phyloP scores from a whole-genome alignment of 2,113 vertebrate genomes.

The Anolis carolinensis region DNA sequence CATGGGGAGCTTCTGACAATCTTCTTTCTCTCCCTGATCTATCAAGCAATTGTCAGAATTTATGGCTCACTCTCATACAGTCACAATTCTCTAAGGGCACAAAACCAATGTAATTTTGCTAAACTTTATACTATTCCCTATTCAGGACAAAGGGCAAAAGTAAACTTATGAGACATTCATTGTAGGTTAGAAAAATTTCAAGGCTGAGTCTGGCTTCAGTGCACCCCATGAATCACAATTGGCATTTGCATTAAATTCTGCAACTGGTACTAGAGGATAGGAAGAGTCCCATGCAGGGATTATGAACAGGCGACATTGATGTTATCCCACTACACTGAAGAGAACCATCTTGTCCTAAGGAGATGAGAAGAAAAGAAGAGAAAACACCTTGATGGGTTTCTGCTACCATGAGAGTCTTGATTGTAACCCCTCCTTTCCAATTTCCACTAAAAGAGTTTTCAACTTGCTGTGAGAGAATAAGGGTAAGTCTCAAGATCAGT shows the following conservation, averaged over 20 bases:
- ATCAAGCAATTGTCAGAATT: slow-evolving; percentile 27
- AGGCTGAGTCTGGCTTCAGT: not conserved
- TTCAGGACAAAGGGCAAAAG: slow-evolving; percentile 5
- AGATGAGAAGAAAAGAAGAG: too few species aligned
- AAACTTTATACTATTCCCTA: not conserved
- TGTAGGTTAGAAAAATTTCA: not conserved
- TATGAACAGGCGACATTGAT: not conserved
- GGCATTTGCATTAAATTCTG: not conserved
- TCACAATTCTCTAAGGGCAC: not conserved
- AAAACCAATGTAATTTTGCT: not conserved
- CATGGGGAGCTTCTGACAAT: not conserved
- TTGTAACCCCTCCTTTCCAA: too few species aligned
- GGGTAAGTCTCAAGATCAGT: too few species aligned
- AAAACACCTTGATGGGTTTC: too few species aligned
- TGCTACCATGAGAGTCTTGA: too few species aligned
- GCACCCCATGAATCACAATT: not conserved
- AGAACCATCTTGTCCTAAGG: too few species aligned
- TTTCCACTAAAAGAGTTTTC: too few species aligned
- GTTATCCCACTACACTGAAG: not conserved
- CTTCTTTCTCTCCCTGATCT: slow-evolving; percentile 10
- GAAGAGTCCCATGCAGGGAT: not conserved
- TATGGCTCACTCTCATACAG: not conserved
- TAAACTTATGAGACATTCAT: not conserved
- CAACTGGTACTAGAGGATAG: not conserved
- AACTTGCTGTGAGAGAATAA: too few species aligned